Base-by-base conservation (phyloP, 2,888 invertebrate species). In the Pyrrhosoma nymphula region DNA sequence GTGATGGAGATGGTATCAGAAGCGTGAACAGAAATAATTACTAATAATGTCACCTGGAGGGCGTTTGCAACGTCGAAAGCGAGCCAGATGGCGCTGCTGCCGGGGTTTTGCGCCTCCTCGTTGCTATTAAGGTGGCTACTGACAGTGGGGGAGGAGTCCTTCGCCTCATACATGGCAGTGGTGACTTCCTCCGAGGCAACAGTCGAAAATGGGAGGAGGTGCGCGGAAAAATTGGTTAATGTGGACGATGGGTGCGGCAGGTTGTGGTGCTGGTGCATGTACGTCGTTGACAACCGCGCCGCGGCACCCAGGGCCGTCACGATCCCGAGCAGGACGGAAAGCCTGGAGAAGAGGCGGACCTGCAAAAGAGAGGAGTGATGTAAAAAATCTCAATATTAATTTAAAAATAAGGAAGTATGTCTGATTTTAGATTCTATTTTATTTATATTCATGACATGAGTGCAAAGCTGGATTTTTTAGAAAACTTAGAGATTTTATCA, bases 331-430 rank as follows among this genome's bases (percentile, higher is more conserved):
- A 97, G 97, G 91, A 97, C 95, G 91, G 97, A 97, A 96, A 98
- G 97, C 97, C 98, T 97, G 30, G 97, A 97, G 96, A 98, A 98
- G 55, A 98, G 97, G 95, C 97, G 97, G 96, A 89, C n/a, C 89
- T 89, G 55, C 20, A 88, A 47, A 39, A 23, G 55, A 23, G 8
- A 88, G 55, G n/a, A 69, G n/a, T 6, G 6, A n/a, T 26, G 69
- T 60, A 60, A 60, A 23, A 23, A 60, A 60, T 4, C 47, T 47
- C 47, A 47, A 47, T 8, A 47, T 47, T 47, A 4, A 47, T 47
- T 8, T 2, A 47, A 47, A 47, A 47, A 47, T 47, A n/a, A n/a
- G n/a, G n/a, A n/a, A n/a, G n/a, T n/a, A n/a, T n/a, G n/a, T n/a
- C n/a, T n/a, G n/a, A n/a, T n/a, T n/a, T n/a, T n/a, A n/a, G n/a